Evolutionary conservation across 2,888 invertebrate genomes (phyloP), one percentile per base, ranked within the genome.

Genomic region (Noctua fimbriata): DNA sequence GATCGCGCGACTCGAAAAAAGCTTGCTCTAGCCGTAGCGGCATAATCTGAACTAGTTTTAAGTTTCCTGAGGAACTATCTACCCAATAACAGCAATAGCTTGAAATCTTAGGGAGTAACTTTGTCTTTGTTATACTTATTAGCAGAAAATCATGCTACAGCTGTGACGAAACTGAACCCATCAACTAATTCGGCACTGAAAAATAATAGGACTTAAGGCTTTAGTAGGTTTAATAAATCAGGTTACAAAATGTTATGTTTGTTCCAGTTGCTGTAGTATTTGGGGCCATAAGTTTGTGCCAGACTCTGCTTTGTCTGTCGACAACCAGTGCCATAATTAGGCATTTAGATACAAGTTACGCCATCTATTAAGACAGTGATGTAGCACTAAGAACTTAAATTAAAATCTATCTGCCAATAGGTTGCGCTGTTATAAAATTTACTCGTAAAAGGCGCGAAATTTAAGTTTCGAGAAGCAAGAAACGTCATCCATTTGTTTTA

Each of bases 1-100:
- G 21, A 36, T 44, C n/a, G 21, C 24, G 28, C 6, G 18, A 63
- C 7, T 49, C 10, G 28, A 32, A 76, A 74, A n/a, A 44, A 2
- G 3, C 4, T 32, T 49, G 2, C 12, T 70, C 52, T 67, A 16
- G 24, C 9, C n/a, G 18, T 49, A 44, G 47, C 9, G 14, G 47
- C 18, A 52, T 14, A 63, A 47, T 41, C 16, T 36, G 1, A 65
- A 28, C 10, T 12, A 28, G 47, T 32, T 32, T 81, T 12, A 75
- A 74, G 16, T 49, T n/a, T 75, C 41, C n/a, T 44, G 21, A 18
- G 24, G 36, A 47, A 76, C 36, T 55, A 28, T n/a, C 41, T 77
- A 76, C 69, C 77, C 52, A n/a, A 47, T 81, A 47, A n/a, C 21
- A 63, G 52, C 14, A 47, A 82, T n/a, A 18, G 47, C 21, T 69